Evolutionary conservation across 1,140 invertebrate genomes (phyloP), one percentile per base, ranked within the genome.

Genomic region (Pteromalus puparum): DNA sequence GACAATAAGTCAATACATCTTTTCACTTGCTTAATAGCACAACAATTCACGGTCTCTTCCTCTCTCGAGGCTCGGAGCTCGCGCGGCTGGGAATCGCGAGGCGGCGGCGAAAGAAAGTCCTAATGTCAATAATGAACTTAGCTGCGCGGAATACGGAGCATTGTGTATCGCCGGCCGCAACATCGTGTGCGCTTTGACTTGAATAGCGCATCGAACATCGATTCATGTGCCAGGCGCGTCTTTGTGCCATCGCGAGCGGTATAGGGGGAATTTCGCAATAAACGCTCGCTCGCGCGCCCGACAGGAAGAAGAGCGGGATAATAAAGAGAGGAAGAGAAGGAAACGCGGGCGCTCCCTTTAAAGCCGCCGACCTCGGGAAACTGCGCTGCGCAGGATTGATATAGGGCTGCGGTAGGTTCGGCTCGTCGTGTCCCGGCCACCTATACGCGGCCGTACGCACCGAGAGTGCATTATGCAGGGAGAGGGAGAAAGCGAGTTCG

Each of bases 361-460:
- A 68, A 78, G 38, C 34, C 34, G 70, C 81, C 84, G 85, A 86
- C 83, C 84, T 86, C 84, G 88, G 87, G 87, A 91, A 91, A 89
- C 88, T 61, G 53, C 21, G 18, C 13, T 48, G 3, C 15, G 48
- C 84, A 88, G 87, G 88, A 90, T 90, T 88, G 89, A 90, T 90
- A 88, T 87, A 87, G 88, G 86, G 84, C 89, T 90, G 89, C 90
- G 89, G 89, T 91, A 89, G 89, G 88, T 90, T 89, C 26, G 21
- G 86, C 86, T 88, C 87, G 88, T 87, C 86, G 88, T 85, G 87
- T 42, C 38, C 38, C 38, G 38, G 38, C 10, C 87, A 86, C 68
- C 89, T 86, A 79, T 84, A 86, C 82, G 82, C 86, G 82, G 74
- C 79, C 81, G 86, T 86, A 80, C 82, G 77, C 82, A 73, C 72